Evolutionary conservation across 2,888 invertebrate species (phyloP).

Genomic region (Tethea ocularis): DNA sequence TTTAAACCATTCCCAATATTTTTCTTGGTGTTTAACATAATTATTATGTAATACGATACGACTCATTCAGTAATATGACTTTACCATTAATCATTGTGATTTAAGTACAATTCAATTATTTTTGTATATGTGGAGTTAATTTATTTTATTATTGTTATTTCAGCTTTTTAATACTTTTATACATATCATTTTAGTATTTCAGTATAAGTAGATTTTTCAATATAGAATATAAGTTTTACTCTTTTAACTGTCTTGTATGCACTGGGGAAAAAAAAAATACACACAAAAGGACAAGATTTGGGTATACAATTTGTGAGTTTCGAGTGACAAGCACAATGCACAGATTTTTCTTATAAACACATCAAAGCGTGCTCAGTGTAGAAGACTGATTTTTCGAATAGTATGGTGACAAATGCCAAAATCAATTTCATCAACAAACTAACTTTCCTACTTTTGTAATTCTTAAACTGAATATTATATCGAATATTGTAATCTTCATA

Average conservation of each 20-base stretch:
- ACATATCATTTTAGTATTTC: slow-evolving; percentile 11
- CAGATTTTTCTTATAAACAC: slow-evolving; percentile 37
- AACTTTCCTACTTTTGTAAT: slow-evolving; percentile 39
- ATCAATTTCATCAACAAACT: slow-evolving; percentile 44
- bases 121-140: slow-evolving; percentile 54
- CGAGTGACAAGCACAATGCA: slow-evolving; percentile 45
- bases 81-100: slow-evolving; percentile 39
- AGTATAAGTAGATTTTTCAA: not conserved
- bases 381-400: slow-evolving; percentile 78
- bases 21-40: slow-evolving; percentile 2
- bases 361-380: slow-evolving; percentile 67
- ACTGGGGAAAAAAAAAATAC: not conserved
- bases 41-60: no score
- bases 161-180: slow-evolving; percentile 22
- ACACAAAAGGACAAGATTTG: not conserved
- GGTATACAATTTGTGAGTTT: slow-evolving; percentile 17
- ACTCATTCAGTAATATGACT: not conserved
- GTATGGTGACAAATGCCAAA: slow-evolving; percentile 50
- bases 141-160: slow-evolving; percentile 42
- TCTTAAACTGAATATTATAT: slow-evolving; percentile 31
- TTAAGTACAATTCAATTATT: slow-evolving; percentile 37
- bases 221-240: not conserved
- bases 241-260: not conserved
- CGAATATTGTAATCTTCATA: not conserved
- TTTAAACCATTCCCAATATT: not conserved